Evolutionary conservation across 2,797 vertebrate species (phyloP).

Genomic region (Yasuhikotakia modesta): DNA sequence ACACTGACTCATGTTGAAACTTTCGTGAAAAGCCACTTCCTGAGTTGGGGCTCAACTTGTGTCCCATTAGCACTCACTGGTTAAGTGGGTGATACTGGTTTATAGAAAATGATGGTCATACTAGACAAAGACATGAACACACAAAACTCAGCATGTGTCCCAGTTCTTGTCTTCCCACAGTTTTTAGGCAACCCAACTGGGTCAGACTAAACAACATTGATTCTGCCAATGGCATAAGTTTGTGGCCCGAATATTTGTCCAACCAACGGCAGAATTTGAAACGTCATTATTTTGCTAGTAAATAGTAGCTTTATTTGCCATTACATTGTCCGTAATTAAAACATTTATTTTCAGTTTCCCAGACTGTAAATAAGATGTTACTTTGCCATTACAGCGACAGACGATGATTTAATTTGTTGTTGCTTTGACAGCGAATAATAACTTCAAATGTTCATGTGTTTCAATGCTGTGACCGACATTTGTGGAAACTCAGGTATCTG

Average conservation of each 20-base stretch:
- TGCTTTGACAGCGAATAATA: background rate
- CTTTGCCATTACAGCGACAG: background rate
- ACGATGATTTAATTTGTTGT: background rate
- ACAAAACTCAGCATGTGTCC: background rate
- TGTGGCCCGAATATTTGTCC: too few species aligned
- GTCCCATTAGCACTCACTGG: constrained; percentile 8
- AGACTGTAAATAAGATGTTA: background rate
- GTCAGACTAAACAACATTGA: too few species aligned
- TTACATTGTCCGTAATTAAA: background rate
- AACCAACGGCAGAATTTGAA: background rate
- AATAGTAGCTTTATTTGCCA: background rate
- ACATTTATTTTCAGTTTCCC: background rate
- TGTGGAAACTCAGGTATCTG: background rate
- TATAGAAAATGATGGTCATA: background rate
- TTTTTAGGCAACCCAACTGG: too few species aligned
- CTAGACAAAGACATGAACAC: background rate
- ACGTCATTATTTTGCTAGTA: background rate
- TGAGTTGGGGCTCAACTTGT: constrained; percentile 1
- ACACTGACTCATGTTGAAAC: constrained; percentile 31
- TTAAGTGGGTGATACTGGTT: constrained; percentile 8
- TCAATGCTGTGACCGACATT: background rate
- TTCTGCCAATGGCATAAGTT: too few species aligned
- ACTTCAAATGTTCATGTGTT: background rate
- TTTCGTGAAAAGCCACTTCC: constrained; percentile 16
- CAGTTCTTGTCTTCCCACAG: background rate